Evolutionary conservation across 1,140 invertebrate species (phyloP).

Genomic region (Polypedilum pembai): DNA sequence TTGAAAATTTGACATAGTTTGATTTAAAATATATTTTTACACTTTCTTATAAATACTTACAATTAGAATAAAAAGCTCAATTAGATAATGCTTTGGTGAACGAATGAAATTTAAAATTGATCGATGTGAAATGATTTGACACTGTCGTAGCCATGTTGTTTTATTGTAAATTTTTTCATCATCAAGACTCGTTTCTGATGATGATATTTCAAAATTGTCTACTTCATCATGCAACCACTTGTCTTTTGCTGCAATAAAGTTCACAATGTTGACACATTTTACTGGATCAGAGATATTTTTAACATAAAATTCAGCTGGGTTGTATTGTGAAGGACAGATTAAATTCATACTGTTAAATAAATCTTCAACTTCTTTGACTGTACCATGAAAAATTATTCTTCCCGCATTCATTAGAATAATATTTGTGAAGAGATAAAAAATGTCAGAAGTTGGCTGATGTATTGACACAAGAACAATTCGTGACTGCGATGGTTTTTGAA

Average conservation of each 20-base stretch:
- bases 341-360: constrained; percentile 58
- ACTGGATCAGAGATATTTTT: constrained; percentile 48
- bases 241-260: constrained; percentile 37
- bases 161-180: constrained; percentile 33
- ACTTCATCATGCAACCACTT: constrained; percentile 42
- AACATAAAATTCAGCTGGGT: constrained; percentile 62
- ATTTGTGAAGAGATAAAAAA: constrained; percentile 74
- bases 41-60: too few species aligned
- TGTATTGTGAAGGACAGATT: constrained; percentile 53
- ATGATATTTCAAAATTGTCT: constrained; percentile 33
- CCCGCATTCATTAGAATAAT: constrained; percentile 71
- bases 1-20: too few species aligned
- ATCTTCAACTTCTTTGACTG: constrained; percentile 49
- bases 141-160: constrained; percentile 1
- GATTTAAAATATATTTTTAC: too few species aligned
- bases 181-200: constrained; percentile 34
- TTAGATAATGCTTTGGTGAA: constrained; percentile 40
- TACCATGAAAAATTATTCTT: constrained; percentile 72
- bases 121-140: constrained; percentile 32
- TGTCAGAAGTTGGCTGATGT: constrained; percentile 79
- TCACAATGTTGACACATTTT: constrained; percentile 45
- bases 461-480: constrained; percentile 74
- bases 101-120: constrained; percentile 45
- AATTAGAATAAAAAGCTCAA: constrained; percentile 38
- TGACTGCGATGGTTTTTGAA: not conserved